Percentiles rank a stretch among this genome's conserved stretches.
Conservation (phyloP, 1,140 invertebrate species). For the Kradibia gibbosae region DNA sequence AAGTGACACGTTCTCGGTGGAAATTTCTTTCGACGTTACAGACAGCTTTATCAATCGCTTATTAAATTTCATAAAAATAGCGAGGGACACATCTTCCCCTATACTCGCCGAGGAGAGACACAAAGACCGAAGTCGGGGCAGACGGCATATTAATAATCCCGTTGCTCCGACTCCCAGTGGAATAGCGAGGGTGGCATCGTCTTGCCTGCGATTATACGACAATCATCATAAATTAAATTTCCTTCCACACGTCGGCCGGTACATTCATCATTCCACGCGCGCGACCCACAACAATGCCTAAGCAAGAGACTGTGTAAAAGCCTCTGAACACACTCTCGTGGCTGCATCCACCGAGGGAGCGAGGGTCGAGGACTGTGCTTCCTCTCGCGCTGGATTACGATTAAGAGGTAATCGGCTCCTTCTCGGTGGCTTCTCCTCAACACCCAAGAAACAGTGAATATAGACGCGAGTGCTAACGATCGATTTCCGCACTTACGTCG, state of each 20-base stretch:
- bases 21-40: background rate
- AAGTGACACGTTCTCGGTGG: background rate
- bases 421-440: too few species aligned
- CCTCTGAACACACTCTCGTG: too few species aligned
- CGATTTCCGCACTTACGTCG: too few species aligned
- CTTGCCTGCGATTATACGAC: slow-evolving; percentile 25
- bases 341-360: too few species aligned
- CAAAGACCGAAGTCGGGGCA: background rate
- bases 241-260: background rate
- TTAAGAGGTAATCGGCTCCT: too few species aligned
- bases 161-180: background rate
- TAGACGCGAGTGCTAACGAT: too few species aligned
- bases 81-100: background rate
- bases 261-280: slow-evolving; percentile 9
- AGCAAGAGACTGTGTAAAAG: background rate
- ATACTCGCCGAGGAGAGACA: background rate
- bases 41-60: background rate
- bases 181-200: background rate
- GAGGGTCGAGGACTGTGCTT: slow-evolving; percentile 13
- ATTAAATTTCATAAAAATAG: slow-evolving; percentile 10
- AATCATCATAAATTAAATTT: slow-evolving; percentile 46
- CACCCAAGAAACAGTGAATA: too few species aligned
- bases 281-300: background rate
- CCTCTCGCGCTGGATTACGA: background rate
- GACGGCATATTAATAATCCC: slow-evolving; percentile 12